Evolutionary conservation across 2,797 vertebrate species (phyloP), one percentile per base, ranked within the genome.

Genomic region (Malurus splendens): DNA sequence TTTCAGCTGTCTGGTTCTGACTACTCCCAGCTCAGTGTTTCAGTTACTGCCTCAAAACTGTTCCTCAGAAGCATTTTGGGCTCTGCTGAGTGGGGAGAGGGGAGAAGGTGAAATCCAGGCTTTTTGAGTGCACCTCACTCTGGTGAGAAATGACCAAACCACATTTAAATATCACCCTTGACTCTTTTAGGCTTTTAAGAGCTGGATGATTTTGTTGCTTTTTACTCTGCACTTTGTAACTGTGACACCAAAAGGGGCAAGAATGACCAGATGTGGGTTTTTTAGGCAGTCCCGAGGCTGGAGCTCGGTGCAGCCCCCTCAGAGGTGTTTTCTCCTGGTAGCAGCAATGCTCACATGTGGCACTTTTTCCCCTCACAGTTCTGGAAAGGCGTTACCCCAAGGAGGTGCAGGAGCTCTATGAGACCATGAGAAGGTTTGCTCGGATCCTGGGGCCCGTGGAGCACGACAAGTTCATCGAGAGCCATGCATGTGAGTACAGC

Each of bases 391-490:
- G 98, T 33, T 99, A 99, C 92, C 98, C 99, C n/a, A 99, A 98
- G 96, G 98, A 99, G 85, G 98, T 99, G 64, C 99, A 99, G 96
- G 99, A 99, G 52, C 98, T 99, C 39, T 98, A 99, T 66, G 99
- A 99, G 57, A 97, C 97, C 73, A 99, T 99, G 99, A 97, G 98
- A 23, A 97, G 98, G 28, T 99, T 99, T 89, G 99, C 98, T 66
- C 97, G 99, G 51, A 98, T 99, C 87, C 97, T 98, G 30, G 99
- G 99, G 25, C 98, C 99, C 1, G 94, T 97, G 28, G 99, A 99
- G 91, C 98, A 99, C 2, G 99, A 99, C 95, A 99, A 99, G 94
- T 99, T 99, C 97, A 99, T 99, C 73, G 99, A 99, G 96, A 99
- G 99, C 93, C 98, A 99, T 14, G 98, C 99, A 11, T 13, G 99